Base-by-base conservation (phyloP, 2,113 vertebrate genomes). In the Rhinolophus sinicus region DNA sequence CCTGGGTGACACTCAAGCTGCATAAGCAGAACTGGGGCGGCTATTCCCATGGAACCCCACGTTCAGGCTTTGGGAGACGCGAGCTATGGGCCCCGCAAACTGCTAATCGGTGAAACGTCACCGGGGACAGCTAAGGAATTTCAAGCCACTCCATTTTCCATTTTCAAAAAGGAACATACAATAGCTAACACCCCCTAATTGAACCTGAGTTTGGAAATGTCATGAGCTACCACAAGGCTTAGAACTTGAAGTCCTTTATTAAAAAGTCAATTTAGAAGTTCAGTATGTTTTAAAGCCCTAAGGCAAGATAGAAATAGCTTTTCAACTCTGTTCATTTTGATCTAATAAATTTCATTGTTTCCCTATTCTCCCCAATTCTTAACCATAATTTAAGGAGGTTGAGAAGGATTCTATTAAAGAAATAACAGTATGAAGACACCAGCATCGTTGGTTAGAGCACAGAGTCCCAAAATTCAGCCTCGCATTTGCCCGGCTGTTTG, bases 191-290 rank as follows among this genome's bases (percentile, higher is more conserved):
- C 83, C 93, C 85, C 40, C 82, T 54, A 2, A 24, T 6, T 30
- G 40, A 84, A 47, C 64, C 64, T 18, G 56, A 21, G 50, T n/a
- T 69, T 72, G 75, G 50, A 73, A 92, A 67, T 50, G n/a, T 54
- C 82, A 30, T 7, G 22, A 40, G 64, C 89, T 83, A 60, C 52
- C 38, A 38, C 30, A n/a, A 83, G 73, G 54, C 40, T n/a, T 64
- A 50, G 56, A 60, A 87, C 70, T 40, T 26, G 21, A 90, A 50
- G 38, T 75, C 62, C 56, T 83, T 86, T 19, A 83, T 21, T 6
- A 19, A 94, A 64, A 73, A 82, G 60, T 72, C 50, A 75, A 56
- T 50, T 86, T 87, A 56, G 58, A 95, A 93, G n/a, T 70, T 76
- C 62, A 40, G 0, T 24, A 33, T 30, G 16, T 44, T 87, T 81